A percentile compares a stretch with the other conserved stretches of the same genome.
Evolutionary conservation across 2,797 vertebrate genomes (phyloP).

Genomic region (Eleutherodactylus coqui): DNA sequence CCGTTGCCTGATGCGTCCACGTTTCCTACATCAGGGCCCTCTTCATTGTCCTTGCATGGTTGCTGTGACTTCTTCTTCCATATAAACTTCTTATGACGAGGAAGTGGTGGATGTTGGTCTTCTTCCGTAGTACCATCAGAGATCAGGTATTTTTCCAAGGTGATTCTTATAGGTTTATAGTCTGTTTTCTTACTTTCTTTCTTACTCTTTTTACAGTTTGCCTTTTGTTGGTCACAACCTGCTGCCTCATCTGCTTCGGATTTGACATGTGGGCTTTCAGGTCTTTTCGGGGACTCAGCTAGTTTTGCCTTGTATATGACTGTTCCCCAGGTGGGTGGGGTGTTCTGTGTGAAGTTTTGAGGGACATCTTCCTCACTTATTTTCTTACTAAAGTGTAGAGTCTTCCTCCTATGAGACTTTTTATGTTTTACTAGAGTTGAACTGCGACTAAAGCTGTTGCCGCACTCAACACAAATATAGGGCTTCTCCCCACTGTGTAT

Average conservation of each 20-base stretch:
- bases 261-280: slow-evolving; percentile 15
- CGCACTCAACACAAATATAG: slow-evolving; percentile 71
- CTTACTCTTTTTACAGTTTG: background rate
- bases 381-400: slow-evolving; percentile 33
- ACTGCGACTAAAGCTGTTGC: slow-evolving; percentile 71
- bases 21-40: background rate
- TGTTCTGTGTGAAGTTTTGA: slow-evolving; percentile 40
- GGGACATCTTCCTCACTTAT: background rate
- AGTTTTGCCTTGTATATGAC: background rate
- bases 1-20: background rate
- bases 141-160: slow-evolving; percentile 32
- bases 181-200: background rate
- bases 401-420: slow-evolving; percentile 62
- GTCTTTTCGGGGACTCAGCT: background rate
- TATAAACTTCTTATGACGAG: slow-evolving; percentile 9
- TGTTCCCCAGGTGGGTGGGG: slow-evolving; percentile 17
- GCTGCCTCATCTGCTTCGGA: background rate
- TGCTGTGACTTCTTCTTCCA: slow-evolving; percentile 45
- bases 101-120: background rate
- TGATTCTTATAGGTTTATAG: slow-evolving; percentile 22
- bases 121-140: background rate
- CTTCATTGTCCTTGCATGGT: background rate
- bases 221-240: background rate
- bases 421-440: slow-evolving; percentile 68
- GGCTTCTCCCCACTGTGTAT: slow-evolving; percentile 72